Percentiles rank a stretch among this genome's conserved stretches.
These are phyloP conservation scores for Tetrax tetrax DNA, from an alignment of 2,113 vertebrate genomes.

Conservation along the genomic window DNA sequence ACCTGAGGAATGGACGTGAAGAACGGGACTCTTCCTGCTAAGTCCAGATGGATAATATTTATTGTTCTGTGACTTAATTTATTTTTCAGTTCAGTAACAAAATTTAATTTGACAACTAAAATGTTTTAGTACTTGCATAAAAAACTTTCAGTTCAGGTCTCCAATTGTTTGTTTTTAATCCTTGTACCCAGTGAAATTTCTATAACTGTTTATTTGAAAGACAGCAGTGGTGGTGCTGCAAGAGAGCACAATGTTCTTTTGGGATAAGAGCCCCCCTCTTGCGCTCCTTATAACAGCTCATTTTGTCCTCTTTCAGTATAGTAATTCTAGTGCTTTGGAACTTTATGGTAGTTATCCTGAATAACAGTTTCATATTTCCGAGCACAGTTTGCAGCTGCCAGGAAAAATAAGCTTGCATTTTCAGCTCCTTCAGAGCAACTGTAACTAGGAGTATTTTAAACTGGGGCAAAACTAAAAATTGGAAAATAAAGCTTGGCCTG, in stretches of 20 bases:
- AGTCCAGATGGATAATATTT: not conserved
- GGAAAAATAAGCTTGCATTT: slow-evolving; percentile 78
- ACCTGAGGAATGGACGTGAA: not conserved
- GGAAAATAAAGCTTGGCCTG: slow-evolving; percentile 14
- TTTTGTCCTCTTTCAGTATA: slow-evolving; percentile 73
- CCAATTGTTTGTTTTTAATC: not conserved
- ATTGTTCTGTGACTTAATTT: not conserved
- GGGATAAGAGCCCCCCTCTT: slow-evolving; percentile 63
- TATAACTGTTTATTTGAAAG: slow-evolving; percentile 59
- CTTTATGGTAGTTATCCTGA: slow-evolving; percentile 71
- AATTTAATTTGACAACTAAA: not conserved
- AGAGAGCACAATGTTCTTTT: slow-evolving; percentile 73
- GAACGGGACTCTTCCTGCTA: not conserved
- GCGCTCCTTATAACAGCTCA: slow-evolving; percentile 67
- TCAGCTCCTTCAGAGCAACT: slow-evolving; percentile 69
- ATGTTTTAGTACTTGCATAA: not conserved
- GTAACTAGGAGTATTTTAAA: slow-evolving; percentile 50
- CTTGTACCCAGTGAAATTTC: slow-evolving; percentile 26
- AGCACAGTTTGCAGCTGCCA: slow-evolving; percentile 79
- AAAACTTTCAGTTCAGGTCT: not conserved
- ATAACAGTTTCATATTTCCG: slow-evolving; percentile 80
- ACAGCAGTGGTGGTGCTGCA: slow-evolving; percentile 50
- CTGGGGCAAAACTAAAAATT: not conserved
- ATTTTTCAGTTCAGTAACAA: not conserved
- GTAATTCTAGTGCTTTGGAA: slow-evolving; percentile 76